These are phyloP conservation scores for Artibeus lituratus DNA, from an alignment of 2,797 vertebrate genomes.

Conservation along the genomic window DNA sequence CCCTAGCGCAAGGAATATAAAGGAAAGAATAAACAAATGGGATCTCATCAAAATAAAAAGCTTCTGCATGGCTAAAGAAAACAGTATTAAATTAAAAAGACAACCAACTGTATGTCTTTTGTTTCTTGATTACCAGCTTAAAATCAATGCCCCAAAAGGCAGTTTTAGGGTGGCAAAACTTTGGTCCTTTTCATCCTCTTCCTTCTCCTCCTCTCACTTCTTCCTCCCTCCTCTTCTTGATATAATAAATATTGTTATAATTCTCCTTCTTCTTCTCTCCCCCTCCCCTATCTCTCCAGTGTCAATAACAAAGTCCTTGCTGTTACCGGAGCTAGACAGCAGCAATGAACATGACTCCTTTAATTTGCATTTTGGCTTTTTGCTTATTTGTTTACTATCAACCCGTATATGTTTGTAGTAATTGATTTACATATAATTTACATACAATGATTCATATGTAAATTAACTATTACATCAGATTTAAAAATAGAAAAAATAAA, in stretches of 20 bases:
- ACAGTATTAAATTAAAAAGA: too few relatives aligned
- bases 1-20: too few relatives aligned
- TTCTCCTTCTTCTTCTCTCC: neutral
- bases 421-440: neutral
- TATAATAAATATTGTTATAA: neutral
- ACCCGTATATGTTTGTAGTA: neutral
- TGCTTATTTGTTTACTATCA: neutral
- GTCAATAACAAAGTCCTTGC: neutral
- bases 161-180: neutral
- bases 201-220: neutral
- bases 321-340: neutral
- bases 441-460: too few relatives aligned
- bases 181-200: neutral
- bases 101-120: too few relatives aligned
- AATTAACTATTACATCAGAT: neutral
- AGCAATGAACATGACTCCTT: neutral
- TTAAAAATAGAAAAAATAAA: neutral
- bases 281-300: neutral
- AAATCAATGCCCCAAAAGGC: neutral
- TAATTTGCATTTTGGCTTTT: neutral
- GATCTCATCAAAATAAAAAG: too few relatives aligned
- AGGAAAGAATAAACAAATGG: too few relatives aligned
- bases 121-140: neutral
- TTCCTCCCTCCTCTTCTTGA: too few relatives aligned
- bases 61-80: too few relatives aligned